A percentile compares a stretch with the other conserved stretches of the same genome.
These are phyloP conservation scores for Branchellion lobata DNA, from an alignment of 2,888 invertebrate genomes.

Conservation along the genomic window DNA sequence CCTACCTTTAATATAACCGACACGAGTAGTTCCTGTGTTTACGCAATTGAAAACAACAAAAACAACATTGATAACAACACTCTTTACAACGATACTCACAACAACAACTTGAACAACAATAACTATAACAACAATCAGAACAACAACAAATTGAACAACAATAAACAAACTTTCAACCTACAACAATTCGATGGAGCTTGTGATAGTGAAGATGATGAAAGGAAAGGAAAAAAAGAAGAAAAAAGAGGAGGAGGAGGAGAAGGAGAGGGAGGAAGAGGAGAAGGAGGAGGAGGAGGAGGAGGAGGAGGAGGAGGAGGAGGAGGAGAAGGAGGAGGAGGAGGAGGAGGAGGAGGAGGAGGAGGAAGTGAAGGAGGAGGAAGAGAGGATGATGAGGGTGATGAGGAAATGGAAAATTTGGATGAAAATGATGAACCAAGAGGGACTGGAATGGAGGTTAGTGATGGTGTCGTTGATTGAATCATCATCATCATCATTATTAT, in stretches of 20 bases:
- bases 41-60: too few relatives aligned
- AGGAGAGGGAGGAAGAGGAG: background rate
- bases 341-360: background rate
- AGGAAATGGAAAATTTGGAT: background rate
- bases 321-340: background rate
- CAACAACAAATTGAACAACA: background rate
- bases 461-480: too few relatives aligned
- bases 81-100: background rate
- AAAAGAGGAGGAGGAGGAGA: background rate
- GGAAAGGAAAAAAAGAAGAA: background rate
- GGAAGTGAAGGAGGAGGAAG: too few relatives aligned
- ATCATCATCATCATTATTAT: too few relatives aligned
- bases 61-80: too few relatives aligned
- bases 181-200: background rate
- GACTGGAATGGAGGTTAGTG: too few relatives aligned
- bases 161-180: background rate
- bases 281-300: constrained; percentile 9
- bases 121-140: background rate
- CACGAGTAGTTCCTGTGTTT: too few relatives aligned
- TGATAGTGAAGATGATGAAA: constrained; percentile 11
- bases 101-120: too few relatives aligned
- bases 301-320: background rate
- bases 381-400: too few relatives aligned
- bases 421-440: too few relatives aligned
- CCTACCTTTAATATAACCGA: background rate